Evolutionary conservation across 2,888 invertebrate species (phyloP).

Genomic region (Baccha elongata): DNA sequence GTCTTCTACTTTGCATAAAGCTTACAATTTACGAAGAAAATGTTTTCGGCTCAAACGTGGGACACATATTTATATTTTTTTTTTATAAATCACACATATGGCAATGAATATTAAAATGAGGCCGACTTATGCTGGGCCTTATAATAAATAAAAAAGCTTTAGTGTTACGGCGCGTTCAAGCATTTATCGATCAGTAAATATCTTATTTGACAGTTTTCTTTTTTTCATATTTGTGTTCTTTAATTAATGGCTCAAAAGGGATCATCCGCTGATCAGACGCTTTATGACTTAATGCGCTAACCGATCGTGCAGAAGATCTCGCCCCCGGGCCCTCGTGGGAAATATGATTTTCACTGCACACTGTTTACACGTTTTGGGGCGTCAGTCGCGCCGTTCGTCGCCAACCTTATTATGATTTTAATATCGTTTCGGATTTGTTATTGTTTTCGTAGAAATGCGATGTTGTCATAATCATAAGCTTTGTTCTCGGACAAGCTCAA

Average conservation of each 20-base stretch:
- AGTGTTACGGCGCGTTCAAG: conserved; percentile 7
- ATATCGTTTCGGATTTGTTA: conserved; percentile 39
- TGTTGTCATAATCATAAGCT: conserved; percentile 56
- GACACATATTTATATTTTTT: background rate
- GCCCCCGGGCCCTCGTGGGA: conserved; percentile 46
- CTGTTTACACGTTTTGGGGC: background rate
- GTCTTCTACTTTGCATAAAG: conserved; percentile 56
- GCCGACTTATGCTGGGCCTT: conserved; percentile 10
- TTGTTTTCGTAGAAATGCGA: conserved; percentile 59
- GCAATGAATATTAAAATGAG: conserved; percentile 54
- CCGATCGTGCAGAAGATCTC: conserved; percentile 1
- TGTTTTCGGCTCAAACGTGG: conserved; percentile 16
- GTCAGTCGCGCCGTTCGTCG: too few species aligned
- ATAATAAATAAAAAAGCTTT: conserved; percentile 41
- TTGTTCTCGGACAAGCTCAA: background rate
- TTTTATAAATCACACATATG: conserved; percentile 20
- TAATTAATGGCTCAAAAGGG: conserved; percentile 50
- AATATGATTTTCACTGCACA: conserved; percentile 48
- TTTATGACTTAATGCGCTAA: conserved; percentile 21
- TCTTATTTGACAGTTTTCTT: conserved; percentile 61
- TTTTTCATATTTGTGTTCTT: background rate
- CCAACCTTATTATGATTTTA: conserved; percentile 28
- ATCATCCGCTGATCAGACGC: conserved; percentile 47
- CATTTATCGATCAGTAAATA: conserved; percentile 68
- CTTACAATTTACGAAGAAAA: conserved; percentile 60